A percentile compares a stretch with the other conserved stretches of the same genome.
phyloP scores from a whole-genome alignment of 2,113 vertebrate genomes.

The Ictalurus punctatus region DNA sequence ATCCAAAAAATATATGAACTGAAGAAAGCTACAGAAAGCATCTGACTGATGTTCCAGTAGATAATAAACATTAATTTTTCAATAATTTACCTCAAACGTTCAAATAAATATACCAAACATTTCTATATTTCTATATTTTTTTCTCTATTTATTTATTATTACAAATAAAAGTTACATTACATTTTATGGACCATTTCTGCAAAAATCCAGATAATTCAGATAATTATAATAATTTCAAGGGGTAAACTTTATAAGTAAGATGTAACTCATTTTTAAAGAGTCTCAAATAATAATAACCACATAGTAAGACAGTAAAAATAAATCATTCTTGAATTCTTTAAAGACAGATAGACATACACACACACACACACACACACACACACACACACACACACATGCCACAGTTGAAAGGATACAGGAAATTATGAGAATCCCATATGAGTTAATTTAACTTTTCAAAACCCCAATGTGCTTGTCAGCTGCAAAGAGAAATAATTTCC shows the following conservation, averaged over 20 bases:
- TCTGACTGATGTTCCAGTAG: not conserved
- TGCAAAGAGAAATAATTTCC: constrained; percentile 63
- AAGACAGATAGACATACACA: not conserved
- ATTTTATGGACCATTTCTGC: not conserved
- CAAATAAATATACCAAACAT: not conserved
- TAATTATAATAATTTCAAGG: not conserved
- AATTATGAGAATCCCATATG: constrained; percentile 41
- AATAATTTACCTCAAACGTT: not conserved
- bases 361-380: not conserved
- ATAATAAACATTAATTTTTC: not conserved
- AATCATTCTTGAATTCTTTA: not conserved
- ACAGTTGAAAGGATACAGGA: constrained; percentile 1
- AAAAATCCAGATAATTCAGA: not conserved
- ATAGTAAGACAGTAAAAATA: not conserved
- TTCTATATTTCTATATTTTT: not conserved
- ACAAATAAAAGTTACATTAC: not conserved
- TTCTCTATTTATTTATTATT: not conserved
- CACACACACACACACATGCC: constrained; percentile 11
- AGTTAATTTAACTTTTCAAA: constrained; percentile 55
- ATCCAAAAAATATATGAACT: not conserved
- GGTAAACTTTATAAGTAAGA: not conserved
- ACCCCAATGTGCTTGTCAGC: constrained; percentile 67
- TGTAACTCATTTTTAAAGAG: not conserved
- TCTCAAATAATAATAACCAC: constrained; percentile 20
- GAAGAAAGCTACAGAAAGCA: not conserved